Conservation (phyloP, 2,113 vertebrate species). For the Carassius gibelio region DNA sequence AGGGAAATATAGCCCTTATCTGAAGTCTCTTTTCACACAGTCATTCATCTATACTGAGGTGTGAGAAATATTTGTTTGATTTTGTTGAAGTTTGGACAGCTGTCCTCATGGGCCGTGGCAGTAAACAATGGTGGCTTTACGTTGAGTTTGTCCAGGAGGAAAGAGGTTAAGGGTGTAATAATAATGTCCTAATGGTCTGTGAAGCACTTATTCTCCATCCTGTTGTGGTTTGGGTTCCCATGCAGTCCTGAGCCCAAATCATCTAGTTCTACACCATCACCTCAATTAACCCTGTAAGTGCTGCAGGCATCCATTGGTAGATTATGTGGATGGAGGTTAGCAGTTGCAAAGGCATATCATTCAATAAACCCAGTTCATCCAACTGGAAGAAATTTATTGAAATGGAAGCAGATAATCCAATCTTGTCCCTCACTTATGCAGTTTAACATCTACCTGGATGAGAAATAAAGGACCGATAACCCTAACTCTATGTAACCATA, state of each 20-base stretch:
- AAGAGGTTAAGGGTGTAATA: not conserved
- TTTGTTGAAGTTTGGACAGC: not conserved
- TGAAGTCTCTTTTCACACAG: not conserved
- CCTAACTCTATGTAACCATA: not conserved
- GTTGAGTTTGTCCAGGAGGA: not conserved
- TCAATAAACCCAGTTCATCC: constrained; percentile 25
- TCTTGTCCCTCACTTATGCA: constrained; percentile 50
- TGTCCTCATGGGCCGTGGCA: not conserved
- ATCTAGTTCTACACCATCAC: constrained; percentile 61
- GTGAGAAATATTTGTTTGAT: not conserved
- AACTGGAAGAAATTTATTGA: constrained; percentile 64
- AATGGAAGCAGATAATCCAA: constrained; percentile 62
- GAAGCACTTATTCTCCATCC: constrained; percentile 17
- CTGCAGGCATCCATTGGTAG: constrained; percentile 52
- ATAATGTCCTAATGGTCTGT: constrained; percentile 40
- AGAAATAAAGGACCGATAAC: not conserved
- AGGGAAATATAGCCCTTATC: constrained; percentile 6
- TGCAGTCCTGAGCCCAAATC: constrained; percentile 38
- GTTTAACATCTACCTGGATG: not conserved
- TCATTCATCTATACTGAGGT: not conserved
- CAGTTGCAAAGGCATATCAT: constrained; percentile 39
- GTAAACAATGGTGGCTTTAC: not conserved
- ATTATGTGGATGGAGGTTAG: constrained; percentile 61
- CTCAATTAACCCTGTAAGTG: constrained; percentile 71
- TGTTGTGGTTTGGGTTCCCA: not conserved